Evolutionary conservation across 2,113 vertebrate species (phyloP).

Genomic region (Campylorhamphus procurvoides): DNA sequence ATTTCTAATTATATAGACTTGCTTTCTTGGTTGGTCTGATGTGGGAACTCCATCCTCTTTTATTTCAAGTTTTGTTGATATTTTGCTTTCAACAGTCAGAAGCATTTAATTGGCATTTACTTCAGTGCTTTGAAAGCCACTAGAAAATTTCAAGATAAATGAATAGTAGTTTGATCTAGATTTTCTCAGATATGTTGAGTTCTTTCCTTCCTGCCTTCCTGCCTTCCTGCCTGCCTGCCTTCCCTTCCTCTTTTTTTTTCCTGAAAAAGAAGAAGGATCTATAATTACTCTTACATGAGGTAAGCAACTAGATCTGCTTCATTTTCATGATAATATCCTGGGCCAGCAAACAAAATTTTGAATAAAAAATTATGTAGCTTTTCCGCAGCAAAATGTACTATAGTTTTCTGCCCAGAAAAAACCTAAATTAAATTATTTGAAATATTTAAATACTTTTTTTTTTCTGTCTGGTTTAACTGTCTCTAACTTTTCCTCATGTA

Average conservation of each 20-base stretch:
- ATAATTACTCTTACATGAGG: background rate
- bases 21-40: background rate
- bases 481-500: background rate
- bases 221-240: accelerated
- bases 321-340: background rate
- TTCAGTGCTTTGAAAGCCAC: background rate
- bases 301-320: background rate
- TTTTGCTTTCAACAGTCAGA: background rate
- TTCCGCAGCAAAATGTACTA: background rate
- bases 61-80: background rate
- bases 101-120: background rate
- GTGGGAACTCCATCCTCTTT: background rate
- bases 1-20: background rate
- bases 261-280: background rate
- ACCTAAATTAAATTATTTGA: background rate
- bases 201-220: background rate
- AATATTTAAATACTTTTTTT: background rate
- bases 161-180: background rate
- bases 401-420: background rate
- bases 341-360: background rate
- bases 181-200: background rate
- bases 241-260: background rate
- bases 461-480: background rate
- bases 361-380: background rate
- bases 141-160: background rate